phyloP scores from a whole-genome alignment of 2,888 invertebrate species.

The Parapristionchus giblindavisi region DNA sequence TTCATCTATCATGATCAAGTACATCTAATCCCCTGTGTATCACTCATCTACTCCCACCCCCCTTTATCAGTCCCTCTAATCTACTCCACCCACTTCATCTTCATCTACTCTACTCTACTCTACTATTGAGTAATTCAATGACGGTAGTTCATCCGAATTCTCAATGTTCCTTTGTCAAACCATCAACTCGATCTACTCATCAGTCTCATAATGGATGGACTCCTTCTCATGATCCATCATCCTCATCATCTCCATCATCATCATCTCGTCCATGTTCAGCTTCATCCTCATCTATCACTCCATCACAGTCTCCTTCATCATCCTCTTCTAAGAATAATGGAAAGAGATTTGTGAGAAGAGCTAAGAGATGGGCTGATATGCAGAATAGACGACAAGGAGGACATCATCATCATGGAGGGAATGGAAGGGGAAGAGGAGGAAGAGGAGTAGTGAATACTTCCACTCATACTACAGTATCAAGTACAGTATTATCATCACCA shows the following conservation, averaged over 20 bases:
- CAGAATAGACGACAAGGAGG: constrained; percentile 49
- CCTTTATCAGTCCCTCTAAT: background rate
- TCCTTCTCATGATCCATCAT: constrained; percentile 5
- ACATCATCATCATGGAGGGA: no score
- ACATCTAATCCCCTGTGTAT: no score
- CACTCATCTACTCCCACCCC: no score
- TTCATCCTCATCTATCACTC: constrained; percentile 4
- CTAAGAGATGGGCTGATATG: constrained; percentile 58
- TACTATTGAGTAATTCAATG: no score
- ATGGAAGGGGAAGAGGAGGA: background rate
- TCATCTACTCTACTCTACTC: no score
- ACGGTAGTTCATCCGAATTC: no score
- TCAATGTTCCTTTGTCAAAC: background rate
- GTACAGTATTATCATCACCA: no score
- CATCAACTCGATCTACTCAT: no score
- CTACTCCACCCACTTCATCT: background rate
- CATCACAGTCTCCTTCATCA: background rate
- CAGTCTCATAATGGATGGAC: constrained; percentile 3
- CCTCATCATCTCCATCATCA: background rate
- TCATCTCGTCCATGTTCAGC: constrained; percentile 4
- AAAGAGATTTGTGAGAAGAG: constrained; percentile 72
- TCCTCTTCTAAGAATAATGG: constrained; percentile 74
- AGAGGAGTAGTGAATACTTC: background rate
- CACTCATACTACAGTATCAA: no score
- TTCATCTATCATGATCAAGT: no score